Base-by-base conservation (phyloP, 2,888 invertebrate species). In the Drosophila gaucha region DNA sequence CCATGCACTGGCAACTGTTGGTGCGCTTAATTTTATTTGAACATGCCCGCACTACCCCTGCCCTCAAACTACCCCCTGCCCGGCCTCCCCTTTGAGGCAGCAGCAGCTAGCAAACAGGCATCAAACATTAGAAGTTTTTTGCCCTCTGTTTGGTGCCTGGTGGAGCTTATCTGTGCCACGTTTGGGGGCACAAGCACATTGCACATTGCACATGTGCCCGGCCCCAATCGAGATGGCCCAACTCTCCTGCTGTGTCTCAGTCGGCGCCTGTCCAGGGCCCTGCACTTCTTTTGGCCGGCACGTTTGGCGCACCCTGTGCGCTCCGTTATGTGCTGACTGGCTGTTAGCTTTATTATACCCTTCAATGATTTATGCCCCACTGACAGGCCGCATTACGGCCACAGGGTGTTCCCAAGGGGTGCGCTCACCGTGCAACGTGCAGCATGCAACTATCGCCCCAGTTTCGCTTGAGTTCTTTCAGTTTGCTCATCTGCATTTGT, bases 11-110 rank as follows among this genome's bases (percentile, higher is more conserved):
- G 66, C 49, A 66, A 57, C 80, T 69, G 83, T 60, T 79, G 67
- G 76, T 51, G 67, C 59, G 69, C 75, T 65, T 86, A 74, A 82
- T 80, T 86, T 70, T 82, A 74, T 86, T 82, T 86, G 78, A 86
- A 67, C 80, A 74, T 73, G 62, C 51, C 50, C 55, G 28, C 38
- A 20, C 10, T 41, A 1, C 56, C 20, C 28, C 33, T 44, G 2
- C 10, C 10, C 24, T 6, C n/a, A 24, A 10, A 2, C 14, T 1
- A 0, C n/a, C 1, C 14, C 2, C 10, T 43, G 14, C 12, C 0
- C 28, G 14, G n/a, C n/a, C n/a, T n/a, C 10, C 35, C 22, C 28
- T 14, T 35, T 16, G 51, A 9, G 4, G 5, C 41, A 26, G 24
- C 9, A 49, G 12, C 59, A 22, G 3, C 31, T 9, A 8, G 46